A percentile compares a stretch with the other conserved stretches of the same genome.
These are phyloP conservation scores for Pocillopora meandrina DNA, from an alignment of 92 coral and sea anemone species.

Conservation along the genomic window DNA sequence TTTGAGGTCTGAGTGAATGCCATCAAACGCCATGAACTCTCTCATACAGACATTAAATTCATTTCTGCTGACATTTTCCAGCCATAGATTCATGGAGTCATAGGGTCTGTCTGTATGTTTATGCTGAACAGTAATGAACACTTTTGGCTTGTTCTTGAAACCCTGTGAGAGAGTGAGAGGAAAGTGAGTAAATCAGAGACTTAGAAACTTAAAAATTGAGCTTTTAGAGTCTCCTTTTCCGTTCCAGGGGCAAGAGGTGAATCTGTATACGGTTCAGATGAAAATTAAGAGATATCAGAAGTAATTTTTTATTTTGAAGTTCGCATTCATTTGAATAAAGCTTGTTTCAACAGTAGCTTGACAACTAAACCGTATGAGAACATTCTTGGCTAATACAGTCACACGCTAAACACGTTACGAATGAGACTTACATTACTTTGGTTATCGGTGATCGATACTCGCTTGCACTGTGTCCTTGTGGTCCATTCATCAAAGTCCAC, in stretches of 20 bases:
- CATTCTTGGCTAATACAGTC: no score
- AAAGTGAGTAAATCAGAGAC: no score
- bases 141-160: conserved; percentile 31
- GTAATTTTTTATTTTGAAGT: no score
- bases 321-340: no score
- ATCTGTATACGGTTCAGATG: no score
- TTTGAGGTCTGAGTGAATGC: conserved; percentile 42
- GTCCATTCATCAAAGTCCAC: conserved; percentile 26
- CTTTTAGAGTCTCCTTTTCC: no score
- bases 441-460: conserved; percentile 3
- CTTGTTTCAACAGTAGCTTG: no score
- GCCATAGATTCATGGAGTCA: conserved; percentile 53
- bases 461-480: conserved; percentile 32
- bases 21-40: conserved; percentile 45
- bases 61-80: conserved; percentile 17
- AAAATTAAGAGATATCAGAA: no score
- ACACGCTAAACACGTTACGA: not conserved
- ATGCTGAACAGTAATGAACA: conserved; percentile 17
- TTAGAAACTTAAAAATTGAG: no score
- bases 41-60: conserved; percentile 44
- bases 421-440: not conserved
- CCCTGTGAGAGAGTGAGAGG: not conserved
- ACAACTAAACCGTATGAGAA: no score
- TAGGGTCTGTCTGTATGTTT: conserved; percentile 13
- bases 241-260: no score